Evolutionary conservation across 2,888 invertebrate species (phyloP), one percentile per base, ranked within the genome.

Genomic region (Noctuana brunneofusca): DNA sequence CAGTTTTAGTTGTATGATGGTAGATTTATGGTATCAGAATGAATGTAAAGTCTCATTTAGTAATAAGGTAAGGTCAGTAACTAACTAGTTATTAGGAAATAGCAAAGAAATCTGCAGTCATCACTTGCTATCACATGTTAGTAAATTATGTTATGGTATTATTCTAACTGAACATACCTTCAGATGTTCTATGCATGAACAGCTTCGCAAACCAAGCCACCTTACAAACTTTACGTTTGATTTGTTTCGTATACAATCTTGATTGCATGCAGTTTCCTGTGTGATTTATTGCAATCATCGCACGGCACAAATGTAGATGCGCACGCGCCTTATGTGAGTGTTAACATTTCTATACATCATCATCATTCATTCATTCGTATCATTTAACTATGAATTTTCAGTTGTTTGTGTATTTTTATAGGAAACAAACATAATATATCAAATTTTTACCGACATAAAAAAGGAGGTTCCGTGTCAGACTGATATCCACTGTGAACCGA

Each of bases 271-370:
- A 35, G 57, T 57, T 35, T 8, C 18, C 27, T 20, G 16, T n/a
- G 35, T 57, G 49, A 57, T 57, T 49, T 57, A 57, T 57, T 49
- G 48, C 57, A 57, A 57, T 57, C 24, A 22, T 48, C 35, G 35
- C 43, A 32, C 12, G 2, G 14, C 46, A 46, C 56, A 32, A 30
- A 46, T 24, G 24, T n/a, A 27, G 32, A 57, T 48, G 57, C 32
- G 46, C 56, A 55, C 56, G 56, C 24, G 30, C 30, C n/a, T 22
- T 9, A 11, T 43, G 11, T 20, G 20, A 12, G 3, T 48, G 4
- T 48, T 22, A 9, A 48, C 3, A 20, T 43, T 9, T 43, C 9
- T 20, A 8, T 14, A 6, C 16, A 35, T 6, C 1, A n/a, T n/a
- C n/a, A n/a, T n/a, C n/a, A n/a, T n/a, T n/a, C n/a, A n/a, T n/a